These are phyloP conservation scores for Etia nguti DNA, from an alignment of 2,113 vertebrate genomes.

Conservation along the genomic window DNA sequence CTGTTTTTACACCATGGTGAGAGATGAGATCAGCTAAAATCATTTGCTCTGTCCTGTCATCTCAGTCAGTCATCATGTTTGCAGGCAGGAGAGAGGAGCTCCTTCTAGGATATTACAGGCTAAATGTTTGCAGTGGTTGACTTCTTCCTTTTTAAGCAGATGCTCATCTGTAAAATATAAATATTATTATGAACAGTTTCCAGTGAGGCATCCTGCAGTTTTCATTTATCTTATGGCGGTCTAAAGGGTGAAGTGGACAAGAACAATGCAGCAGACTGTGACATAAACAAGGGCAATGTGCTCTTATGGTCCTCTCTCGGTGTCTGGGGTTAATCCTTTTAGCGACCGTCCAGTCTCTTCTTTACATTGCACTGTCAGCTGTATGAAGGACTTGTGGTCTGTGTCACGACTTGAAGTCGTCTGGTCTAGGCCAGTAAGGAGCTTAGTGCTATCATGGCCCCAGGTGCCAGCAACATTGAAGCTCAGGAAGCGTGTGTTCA, in stretches of 20 bases:
- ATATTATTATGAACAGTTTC: neutral
- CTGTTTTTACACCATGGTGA: constrained; percentile 23
- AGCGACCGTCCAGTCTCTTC: constrained; percentile 5
- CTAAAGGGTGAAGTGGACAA: neutral
- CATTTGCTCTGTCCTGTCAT: neutral
- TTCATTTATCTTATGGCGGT: neutral
- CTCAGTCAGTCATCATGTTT: neutral
- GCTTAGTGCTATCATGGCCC: constrained; percentile 48
- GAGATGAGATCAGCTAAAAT: constrained; percentile 11
- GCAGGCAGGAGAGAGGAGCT: neutral
- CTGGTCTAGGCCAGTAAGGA: constrained; percentile 46
- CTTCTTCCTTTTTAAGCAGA: neutral
- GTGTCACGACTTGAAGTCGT: constrained; percentile 28
- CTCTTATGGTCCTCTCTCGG: neutral
- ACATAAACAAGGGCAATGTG: neutral
- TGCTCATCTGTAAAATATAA: neutral
- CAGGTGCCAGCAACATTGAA: constrained; percentile 28
- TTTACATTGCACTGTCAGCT: constrained; percentile 44
- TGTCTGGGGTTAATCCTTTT: constrained; percentile 49
- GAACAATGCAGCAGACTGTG: neutral
- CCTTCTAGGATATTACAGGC: neutral
- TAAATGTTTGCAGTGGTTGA: neutral
- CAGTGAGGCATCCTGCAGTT: neutral
- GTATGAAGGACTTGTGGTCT: constrained; percentile 36
- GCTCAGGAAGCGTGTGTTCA: constrained; percentile 19